Evolutionary conservation across 2,888 invertebrate species (phyloP).

Genomic region (Macrosoma leucophasiata): DNA sequence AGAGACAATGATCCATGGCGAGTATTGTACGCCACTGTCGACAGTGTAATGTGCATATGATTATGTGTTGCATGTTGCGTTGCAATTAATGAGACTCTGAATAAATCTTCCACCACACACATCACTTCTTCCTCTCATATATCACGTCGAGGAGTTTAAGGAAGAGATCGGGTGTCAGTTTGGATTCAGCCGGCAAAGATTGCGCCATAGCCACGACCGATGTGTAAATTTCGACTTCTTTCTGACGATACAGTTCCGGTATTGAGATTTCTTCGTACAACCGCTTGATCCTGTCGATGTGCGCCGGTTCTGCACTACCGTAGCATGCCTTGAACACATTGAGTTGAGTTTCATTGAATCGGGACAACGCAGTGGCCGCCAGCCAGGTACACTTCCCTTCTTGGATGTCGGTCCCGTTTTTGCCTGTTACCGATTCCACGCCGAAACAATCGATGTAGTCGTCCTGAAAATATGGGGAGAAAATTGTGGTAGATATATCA

Average conservation of each 20-base stretch:
- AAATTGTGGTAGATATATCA: too few relatives aligned
- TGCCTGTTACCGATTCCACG: conserved; percentile 86
- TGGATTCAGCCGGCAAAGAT: conserved; percentile 6
- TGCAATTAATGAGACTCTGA: too few relatives aligned
- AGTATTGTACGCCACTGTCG: too few relatives aligned
- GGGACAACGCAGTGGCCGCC: conserved; percentile 86
- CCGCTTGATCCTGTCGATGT: conserved; percentile 56
- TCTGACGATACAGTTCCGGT: conserved; percentile 77
- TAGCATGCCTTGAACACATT: conserved; percentile 77
- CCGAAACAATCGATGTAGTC: conserved; percentile 93
- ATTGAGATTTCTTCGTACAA: conserved; percentile 15
- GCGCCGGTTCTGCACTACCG: conserved; percentile 77
- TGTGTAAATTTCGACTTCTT: conserved; percentile 84
- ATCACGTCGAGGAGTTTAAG: conserved; percentile 84
- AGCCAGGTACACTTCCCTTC: conserved; percentile 97
- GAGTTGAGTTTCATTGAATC: conserved; percentile 78
- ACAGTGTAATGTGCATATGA: too few relatives aligned
- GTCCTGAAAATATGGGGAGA: too few relatives aligned
- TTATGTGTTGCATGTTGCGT: too few relatives aligned
- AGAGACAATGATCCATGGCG: too few relatives aligned
- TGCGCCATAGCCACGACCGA: conserved; percentile 57
- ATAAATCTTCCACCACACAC: too few relatives aligned
- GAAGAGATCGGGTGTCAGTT: conserved; percentile 82
- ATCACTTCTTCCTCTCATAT: conserved; percentile 65
- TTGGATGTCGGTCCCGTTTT: conserved; percentile 90